Percentiles rank a stretch among this genome's conserved stretches.
These are phyloP conservation scores for Simalia tracyae DNA, from an alignment of 2,797 vertebrate genomes.

Conservation along the genomic window DNA sequence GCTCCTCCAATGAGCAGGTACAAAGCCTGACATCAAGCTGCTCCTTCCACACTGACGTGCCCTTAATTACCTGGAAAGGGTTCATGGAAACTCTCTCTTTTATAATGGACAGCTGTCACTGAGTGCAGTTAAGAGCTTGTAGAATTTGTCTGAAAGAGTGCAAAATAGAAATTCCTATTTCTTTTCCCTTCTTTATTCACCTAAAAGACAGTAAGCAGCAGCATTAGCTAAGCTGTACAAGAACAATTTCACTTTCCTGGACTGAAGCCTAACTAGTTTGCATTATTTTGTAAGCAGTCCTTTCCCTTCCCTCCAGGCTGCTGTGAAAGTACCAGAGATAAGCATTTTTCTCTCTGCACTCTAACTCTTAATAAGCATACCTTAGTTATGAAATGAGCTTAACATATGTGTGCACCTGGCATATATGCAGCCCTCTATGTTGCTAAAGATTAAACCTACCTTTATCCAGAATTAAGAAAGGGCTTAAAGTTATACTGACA, in stretches of 20 bases:
- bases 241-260: neutral
- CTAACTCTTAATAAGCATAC: neutral
- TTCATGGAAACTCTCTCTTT: neutral
- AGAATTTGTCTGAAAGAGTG: neutral
- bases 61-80: neutral
- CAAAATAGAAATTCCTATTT: neutral
- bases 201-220: neutral
- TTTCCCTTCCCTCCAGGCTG: neutral
- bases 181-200: neutral
- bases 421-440: neutral
- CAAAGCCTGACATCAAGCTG: neutral
- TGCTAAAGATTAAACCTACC: neutral
- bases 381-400: neutral
- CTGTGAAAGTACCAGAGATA: neutral
- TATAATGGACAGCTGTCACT: neutral
- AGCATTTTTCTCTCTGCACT: neutral
- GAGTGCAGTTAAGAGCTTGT: neutral
- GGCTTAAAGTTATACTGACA: neutral
- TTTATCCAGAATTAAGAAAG: neutral
- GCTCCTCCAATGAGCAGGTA: neutral
- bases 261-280: neutral
- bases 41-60: neutral
- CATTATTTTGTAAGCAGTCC: neutral
- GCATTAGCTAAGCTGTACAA: neutral
- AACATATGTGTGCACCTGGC: neutral